phyloP scores from a whole-genome alignment of 2,888 invertebrate species.

The Neocrepidodera transversa region DNA sequence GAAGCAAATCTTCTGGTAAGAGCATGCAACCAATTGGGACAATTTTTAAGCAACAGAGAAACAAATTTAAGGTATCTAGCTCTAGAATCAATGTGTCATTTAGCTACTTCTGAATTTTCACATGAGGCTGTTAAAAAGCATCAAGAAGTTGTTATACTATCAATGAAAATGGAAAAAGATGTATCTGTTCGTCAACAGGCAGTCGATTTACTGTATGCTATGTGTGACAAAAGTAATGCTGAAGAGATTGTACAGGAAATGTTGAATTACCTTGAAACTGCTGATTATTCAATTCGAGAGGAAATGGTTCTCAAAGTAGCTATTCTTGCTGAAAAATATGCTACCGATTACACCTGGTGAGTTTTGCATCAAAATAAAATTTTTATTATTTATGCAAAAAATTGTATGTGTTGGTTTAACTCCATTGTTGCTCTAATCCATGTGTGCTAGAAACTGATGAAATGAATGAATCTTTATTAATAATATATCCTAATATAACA shows the following conservation, averaged over 20 bases:
- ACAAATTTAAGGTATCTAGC: slow-evolving; percentile 98
- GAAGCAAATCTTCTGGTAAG: slow-evolving; percentile 96
- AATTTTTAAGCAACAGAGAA: slow-evolving; percentile 96
- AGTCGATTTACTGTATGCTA: slow-evolving; percentile 97
- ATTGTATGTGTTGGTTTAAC: too few relatives aligned
- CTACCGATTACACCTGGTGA: slow-evolving; percentile 98
- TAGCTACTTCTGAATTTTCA: slow-evolving; percentile 98
- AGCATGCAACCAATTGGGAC: slow-evolving; percentile 98
- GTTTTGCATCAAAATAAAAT: too few relatives aligned
- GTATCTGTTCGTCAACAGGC: slow-evolving; percentile 98
- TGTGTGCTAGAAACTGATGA: too few relatives aligned
- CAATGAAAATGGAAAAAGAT: slow-evolving; percentile 99
- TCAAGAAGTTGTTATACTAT: slow-evolving; percentile 98
- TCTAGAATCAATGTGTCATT: slow-evolving; percentile 98
- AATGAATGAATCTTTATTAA: too few relatives aligned
- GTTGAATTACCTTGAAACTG: slow-evolving; percentile 98
- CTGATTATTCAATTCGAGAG: slow-evolving; percentile 99
- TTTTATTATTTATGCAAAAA: too few relatives aligned
- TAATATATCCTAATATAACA: too few relatives aligned
- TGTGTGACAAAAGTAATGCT: slow-evolving; percentile 99
- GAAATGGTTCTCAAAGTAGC: slow-evolving; percentile 99
- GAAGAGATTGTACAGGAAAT: slow-evolving; percentile 99
- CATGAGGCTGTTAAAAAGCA: slow-evolving; percentile 99
- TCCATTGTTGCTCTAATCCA: too few relatives aligned
- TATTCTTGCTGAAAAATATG: slow-evolving; percentile 98